phyloP scores from a whole-genome alignment of 1,140 invertebrate species.

The Lanistes nyassanus region DNA sequence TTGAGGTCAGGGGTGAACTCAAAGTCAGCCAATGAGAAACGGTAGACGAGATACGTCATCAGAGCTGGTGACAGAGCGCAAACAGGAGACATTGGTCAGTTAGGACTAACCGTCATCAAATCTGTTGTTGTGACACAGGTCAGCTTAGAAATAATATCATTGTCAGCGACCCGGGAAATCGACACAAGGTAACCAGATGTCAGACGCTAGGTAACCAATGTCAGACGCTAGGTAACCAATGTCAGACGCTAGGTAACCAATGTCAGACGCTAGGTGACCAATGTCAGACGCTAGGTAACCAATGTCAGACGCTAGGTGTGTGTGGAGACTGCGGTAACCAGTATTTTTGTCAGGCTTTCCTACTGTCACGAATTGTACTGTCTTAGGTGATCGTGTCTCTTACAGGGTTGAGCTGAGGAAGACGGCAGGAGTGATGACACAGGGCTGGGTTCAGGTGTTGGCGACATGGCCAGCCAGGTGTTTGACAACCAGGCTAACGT shows the following conservation, averaged over 20 bases:
- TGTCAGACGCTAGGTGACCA: too few relatives aligned
- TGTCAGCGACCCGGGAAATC: background rate
- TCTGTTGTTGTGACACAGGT: background rate
- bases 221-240: background rate
- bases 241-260: background rate
- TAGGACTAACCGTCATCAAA: background rate
- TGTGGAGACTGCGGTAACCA: background rate
- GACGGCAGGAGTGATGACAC: background rate
- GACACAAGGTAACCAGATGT: background rate
- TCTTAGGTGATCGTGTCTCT: background rate
- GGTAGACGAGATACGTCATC: background rate
- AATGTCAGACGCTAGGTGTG: background rate
- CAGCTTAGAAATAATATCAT: background rate
- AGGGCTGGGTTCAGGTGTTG: constrained; percentile 5
- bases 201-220: background rate
- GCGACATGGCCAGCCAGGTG: background rate
- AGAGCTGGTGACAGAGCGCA: background rate
- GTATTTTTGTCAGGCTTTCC: background rate
- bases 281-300: too few relatives aligned
- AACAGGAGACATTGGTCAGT: background rate
- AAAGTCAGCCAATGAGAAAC: constrained; percentile 23
- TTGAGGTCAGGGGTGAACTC: constrained; percentile 15
- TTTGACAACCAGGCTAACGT: background rate
- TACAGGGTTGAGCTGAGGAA: background rate
- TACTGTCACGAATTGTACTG: background rate